These are phyloP conservation scores for Heliconius nattereri DNA, from an alignment of 1,140 invertebrate genomes.

Conservation along the genomic window DNA sequence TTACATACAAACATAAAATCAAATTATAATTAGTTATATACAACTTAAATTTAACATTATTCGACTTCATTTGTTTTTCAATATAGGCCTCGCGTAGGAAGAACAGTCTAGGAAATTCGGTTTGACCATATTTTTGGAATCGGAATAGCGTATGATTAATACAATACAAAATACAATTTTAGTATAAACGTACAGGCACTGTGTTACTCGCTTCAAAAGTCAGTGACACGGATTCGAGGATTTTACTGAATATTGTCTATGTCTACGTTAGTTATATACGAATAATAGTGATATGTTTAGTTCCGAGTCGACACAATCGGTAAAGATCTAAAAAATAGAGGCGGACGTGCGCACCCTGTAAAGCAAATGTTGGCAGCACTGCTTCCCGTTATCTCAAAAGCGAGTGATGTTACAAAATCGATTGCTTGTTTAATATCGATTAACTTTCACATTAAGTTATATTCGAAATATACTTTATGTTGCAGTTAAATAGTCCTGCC, in stretches of 20 bases:
- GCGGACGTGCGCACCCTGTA: constrained; percentile 51
- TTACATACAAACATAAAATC: constrained; percentile 7
- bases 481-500: constrained; percentile 8
- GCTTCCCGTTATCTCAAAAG: constrained; percentile 5
- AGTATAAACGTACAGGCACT: constrained; percentile 37
- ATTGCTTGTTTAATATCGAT: constrained; percentile 1
- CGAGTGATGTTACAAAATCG: constrained; percentile 8
- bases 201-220: constrained; percentile 39
- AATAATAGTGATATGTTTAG: constrained; percentile 56
- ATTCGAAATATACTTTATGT: background rate
- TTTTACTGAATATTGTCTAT: constrained; percentile 41
- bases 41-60: constrained; percentile 23
- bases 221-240: constrained; percentile 43
- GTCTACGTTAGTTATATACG: constrained; percentile 42
- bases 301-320: constrained; percentile 46
- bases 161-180: constrained; percentile 38
- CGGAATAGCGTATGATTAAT: constrained; percentile 23
- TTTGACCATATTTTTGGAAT: constrained; percentile 36
- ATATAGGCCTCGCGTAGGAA: constrained; percentile 34
- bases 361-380: constrained; percentile 25
- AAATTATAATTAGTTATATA: constrained; percentile 27
- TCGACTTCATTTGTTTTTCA: constrained; percentile 13
- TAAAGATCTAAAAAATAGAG: constrained; percentile 54
- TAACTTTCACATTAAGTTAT: background rate
- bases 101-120: constrained; percentile 41